These are phyloP conservation scores for Stegastes partitus DNA, from an alignment of 2,113 vertebrate species.

Conservation along the genomic window DNA sequence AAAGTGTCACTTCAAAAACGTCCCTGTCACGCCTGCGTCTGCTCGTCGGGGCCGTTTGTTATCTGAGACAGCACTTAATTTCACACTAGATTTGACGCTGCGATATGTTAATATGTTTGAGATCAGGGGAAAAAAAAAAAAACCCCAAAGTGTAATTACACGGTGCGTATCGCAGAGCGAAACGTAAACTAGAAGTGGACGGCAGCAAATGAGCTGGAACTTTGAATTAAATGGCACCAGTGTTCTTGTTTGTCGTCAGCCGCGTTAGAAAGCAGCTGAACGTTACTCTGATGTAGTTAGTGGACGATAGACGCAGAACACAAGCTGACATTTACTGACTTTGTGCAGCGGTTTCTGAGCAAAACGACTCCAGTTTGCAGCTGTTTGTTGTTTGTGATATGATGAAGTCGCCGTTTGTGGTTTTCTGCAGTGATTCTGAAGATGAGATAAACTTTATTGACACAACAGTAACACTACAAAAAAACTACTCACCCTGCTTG, in stretches of 20 bases:
- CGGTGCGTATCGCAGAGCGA: slow-evolving; percentile 29
- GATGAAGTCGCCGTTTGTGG: no score
- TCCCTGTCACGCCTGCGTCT: neutral
- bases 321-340: no score
- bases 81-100: slow-evolving; percentile 46
- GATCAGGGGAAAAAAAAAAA: slow-evolving; percentile 16
- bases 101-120: slow-evolving; percentile 27
- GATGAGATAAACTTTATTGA: no score
- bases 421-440: no score
- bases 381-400: no score
- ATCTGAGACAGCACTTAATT: slow-evolving; percentile 47
- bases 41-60: slow-evolving; percentile 18
- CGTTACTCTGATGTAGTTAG: neutral
- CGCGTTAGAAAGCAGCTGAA: neutral
- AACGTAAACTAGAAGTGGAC: slow-evolving; percentile 37
- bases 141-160: slow-evolving; percentile 50
- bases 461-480: no score
- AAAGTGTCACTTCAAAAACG: slow-evolving; percentile 28
- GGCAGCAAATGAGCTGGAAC: slow-evolving; percentile 42
- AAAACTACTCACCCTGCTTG: no score
- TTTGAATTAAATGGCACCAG: slow-evolving; percentile 35
- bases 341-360: no score
- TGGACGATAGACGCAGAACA: neutral
- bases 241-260: slow-evolving; percentile 5
- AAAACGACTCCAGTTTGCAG: no score